These are phyloP conservation scores for Antechinus flavipes DNA, from an alignment of 2,113 vertebrate species.

Conservation along the genomic window DNA sequence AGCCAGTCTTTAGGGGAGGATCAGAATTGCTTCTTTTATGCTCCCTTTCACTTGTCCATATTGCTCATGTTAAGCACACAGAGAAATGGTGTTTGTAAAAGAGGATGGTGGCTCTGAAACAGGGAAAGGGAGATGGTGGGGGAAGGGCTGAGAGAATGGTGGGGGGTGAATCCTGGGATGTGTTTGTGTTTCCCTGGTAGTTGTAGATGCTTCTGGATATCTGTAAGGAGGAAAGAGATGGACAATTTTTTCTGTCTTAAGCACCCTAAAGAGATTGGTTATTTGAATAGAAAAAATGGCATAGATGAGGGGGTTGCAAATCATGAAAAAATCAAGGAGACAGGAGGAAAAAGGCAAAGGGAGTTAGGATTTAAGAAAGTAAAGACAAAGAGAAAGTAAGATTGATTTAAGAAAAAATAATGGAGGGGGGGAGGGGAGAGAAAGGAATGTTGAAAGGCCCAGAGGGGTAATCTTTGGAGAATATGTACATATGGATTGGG, in stretches of 20 bases:
- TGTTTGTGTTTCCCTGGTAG: neutral
- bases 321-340: neutral
- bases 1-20: constrained; percentile 38
- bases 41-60: constrained; percentile 40
- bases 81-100: constrained; percentile 28
- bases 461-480: constrained; percentile 27
- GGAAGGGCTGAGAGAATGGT: constrained; percentile 21
- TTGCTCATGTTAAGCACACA: constrained; percentile 31
- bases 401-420: constrained; percentile 9
- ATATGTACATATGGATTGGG: neutral
- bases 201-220: neutral
- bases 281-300: constrained; percentile 31
- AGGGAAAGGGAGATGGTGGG: constrained; percentile 53
- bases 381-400: neutral
- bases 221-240: constrained; percentile 5
- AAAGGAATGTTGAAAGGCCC: neutral
- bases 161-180: neutral
- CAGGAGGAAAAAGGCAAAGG: neutral
- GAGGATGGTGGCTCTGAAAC: constrained; percentile 26
- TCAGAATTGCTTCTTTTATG: constrained; percentile 36
- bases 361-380: neutral
- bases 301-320: neutral
- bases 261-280: constrained; percentile 5
- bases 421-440: neutral
- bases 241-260: constrained; percentile 49